Conservation (phyloP, 2,888 invertebrate species). For the Orthosia gracilis region DNA sequence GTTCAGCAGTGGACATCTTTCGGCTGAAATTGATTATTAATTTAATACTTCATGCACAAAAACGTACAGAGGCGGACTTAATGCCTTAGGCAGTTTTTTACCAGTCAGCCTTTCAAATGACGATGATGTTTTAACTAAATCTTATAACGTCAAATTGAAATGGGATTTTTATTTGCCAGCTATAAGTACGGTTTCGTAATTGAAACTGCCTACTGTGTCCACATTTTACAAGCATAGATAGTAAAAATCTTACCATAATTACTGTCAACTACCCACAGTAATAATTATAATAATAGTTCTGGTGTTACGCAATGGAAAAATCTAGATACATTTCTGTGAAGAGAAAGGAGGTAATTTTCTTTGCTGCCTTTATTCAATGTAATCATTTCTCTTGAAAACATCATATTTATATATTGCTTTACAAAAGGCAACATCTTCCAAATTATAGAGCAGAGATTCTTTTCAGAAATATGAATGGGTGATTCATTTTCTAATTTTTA, state of each 20-base stretch:
- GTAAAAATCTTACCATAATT: neutral
- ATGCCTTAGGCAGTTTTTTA: no score
- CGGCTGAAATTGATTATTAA: no score
- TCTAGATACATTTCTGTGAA: constrained; percentile 22
- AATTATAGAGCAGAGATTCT: constrained; percentile 13
- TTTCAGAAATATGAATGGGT: constrained; percentile 20
- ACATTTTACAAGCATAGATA: neutral
- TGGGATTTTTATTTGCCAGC: no score
- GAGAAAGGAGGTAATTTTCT: neutral
- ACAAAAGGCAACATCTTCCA: neutral
- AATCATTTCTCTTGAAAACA: neutral
- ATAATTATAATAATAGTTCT: neutral
- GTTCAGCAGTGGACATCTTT: no score
- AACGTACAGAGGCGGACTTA: no score
- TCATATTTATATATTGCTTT: neutral
- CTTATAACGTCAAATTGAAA: no score
- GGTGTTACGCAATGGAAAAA: neutral
- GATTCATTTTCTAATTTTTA: neutral
- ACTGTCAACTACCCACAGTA: neutral
- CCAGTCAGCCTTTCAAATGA: no score
- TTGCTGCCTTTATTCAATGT: neutral
- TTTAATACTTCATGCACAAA: no score
- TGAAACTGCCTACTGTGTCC: neutral
- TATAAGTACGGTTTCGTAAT: no score
- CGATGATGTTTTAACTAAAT: no score